phyloP scores from a whole-genome alignment of 2,888 invertebrate genomes.

The Caenorhabditis doughertyi region DNA sequence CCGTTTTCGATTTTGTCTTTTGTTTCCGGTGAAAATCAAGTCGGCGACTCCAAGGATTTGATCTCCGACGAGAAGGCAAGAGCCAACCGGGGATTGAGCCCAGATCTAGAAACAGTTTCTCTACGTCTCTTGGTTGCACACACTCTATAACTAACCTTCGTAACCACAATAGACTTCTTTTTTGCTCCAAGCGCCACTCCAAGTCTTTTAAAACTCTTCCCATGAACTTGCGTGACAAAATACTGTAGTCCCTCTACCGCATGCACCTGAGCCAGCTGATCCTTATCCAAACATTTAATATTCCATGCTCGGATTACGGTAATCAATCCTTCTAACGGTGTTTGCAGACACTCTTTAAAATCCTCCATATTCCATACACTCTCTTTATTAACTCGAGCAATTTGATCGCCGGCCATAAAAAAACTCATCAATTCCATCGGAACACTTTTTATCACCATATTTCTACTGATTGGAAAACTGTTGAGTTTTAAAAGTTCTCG shows the following conservation, averaged over 20 bases:
- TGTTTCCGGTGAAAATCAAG: not conserved
- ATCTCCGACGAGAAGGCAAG: constrained; percentile 9
- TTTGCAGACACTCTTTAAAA: not conserved
- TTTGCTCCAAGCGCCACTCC: not conserved
- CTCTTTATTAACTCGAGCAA: not conserved
- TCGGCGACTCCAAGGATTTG: not conserved
- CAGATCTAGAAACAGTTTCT: not conserved
- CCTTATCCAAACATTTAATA: not conserved
- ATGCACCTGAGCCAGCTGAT: not conserved
- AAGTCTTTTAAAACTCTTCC: not conserved
- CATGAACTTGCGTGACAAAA: not conserved
- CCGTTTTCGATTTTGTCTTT: not conserved
- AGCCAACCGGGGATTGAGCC: constrained; percentile 1
- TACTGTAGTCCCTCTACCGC: not conserved
- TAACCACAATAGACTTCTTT: not conserved
- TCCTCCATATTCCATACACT: not conserved
- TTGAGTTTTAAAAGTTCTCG: not conserved
- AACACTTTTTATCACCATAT: not conserved
- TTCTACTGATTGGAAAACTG: not conserved
- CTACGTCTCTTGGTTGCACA: no score
- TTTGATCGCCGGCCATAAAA: constrained; percentile 10
- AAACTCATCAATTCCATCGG: not conserved
- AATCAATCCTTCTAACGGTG: not conserved
- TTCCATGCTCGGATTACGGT: constrained; percentile 18
- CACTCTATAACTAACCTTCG: no score